A percentile compares a stretch with the other conserved stretches of the same genome.
Conservation (phyloP, 2,888 invertebrate species). For the Sclerodermus sp. region DNA sequence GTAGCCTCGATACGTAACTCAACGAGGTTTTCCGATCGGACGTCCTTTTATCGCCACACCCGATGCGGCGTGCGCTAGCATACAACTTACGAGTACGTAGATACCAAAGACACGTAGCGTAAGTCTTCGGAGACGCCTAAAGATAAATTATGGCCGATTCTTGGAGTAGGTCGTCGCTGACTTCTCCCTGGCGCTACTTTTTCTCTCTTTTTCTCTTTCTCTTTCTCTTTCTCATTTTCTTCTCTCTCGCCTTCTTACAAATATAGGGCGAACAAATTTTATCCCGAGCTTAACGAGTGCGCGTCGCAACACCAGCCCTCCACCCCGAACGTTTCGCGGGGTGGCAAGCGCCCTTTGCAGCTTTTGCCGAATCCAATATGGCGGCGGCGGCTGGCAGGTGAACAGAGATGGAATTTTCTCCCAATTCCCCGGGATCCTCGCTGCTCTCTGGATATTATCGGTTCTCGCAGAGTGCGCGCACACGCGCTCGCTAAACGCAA, state of each 20-base stretch:
- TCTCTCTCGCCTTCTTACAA: neutral
- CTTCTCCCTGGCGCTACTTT: neutral
- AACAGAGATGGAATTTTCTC: too few species aligned
- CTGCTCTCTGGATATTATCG: neutral
- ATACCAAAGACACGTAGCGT: constrained; percentile 31
- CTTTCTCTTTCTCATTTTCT: neutral
- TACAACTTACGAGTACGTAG: constrained; percentile 35
- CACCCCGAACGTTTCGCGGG: too few species aligned
- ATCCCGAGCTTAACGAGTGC: neutral
- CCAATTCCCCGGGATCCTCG: neutral
- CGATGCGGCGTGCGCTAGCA: constrained; percentile 29
- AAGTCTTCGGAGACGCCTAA: constrained; percentile 11
- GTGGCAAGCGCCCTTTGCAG: too few species aligned
- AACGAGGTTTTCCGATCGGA: constrained; percentile 7
- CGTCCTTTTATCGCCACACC: constrained; percentile 2
- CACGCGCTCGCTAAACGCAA: neutral
- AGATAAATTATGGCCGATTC: constrained; percentile 17
- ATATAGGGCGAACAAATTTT: neutral
- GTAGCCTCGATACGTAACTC: neutral
- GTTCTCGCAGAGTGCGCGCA: neutral
- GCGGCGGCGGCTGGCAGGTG: too few species aligned
- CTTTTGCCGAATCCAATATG: too few species aligned
- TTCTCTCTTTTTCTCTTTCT: neutral
- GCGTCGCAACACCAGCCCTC: neutral
- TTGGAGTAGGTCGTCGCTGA: constrained; percentile 17